Conservation (phyloP, 2,888 invertebrate species). For the Mythimna pallens region DNA sequence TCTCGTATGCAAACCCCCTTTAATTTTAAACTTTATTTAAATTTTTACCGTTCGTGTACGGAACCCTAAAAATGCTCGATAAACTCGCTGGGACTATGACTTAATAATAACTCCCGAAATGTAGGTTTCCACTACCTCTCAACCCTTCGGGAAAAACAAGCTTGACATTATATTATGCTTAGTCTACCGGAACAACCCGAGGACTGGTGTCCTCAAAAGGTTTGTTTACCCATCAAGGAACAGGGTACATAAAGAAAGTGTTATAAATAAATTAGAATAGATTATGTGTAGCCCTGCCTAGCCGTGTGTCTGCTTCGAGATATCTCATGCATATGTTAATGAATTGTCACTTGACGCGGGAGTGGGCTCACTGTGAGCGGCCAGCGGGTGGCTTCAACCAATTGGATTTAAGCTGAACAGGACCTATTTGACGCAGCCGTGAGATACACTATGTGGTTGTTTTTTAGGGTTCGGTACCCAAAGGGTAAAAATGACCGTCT, state of each 20-base stretch:
- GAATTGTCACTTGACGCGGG: slow-evolving; percentile 34
- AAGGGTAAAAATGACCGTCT: too few species aligned
- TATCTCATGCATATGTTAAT: slow-evolving; percentile 60
- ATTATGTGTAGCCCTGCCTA: slow-evolving; percentile 25
- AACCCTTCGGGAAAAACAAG: not conserved
- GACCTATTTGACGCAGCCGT: too few species aligned
- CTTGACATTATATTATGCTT: not conserved
- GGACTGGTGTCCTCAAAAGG: not conserved
- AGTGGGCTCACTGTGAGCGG: slow-evolving; percentile 14
- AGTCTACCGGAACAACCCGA: not conserved
- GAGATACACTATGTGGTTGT: too few species aligned
- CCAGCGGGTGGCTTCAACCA: slow-evolving; percentile 11
- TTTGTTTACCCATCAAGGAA: slow-evolving; percentile 27
- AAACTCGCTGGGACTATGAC: too few species aligned
- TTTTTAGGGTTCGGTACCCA: too few species aligned
- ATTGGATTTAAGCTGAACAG: too few species aligned
- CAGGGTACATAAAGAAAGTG: slow-evolving; percentile 32
- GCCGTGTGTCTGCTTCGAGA: slow-evolving; percentile 11
- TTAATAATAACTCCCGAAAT: too few species aligned
- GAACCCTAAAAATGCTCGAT: too few species aligned
- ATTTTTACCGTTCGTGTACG: too few species aligned
- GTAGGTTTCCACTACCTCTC: not conserved
- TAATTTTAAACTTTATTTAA: too few species aligned
- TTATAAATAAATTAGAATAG: slow-evolving; percentile 57
- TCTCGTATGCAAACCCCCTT: too few species aligned